A percentile compares a stretch with the other conserved stretches of the same genome.
These are phyloP conservation scores for Calephelis nemesis DNA, from an alignment of 1,140 invertebrate species.

Conservation along the genomic window DNA sequence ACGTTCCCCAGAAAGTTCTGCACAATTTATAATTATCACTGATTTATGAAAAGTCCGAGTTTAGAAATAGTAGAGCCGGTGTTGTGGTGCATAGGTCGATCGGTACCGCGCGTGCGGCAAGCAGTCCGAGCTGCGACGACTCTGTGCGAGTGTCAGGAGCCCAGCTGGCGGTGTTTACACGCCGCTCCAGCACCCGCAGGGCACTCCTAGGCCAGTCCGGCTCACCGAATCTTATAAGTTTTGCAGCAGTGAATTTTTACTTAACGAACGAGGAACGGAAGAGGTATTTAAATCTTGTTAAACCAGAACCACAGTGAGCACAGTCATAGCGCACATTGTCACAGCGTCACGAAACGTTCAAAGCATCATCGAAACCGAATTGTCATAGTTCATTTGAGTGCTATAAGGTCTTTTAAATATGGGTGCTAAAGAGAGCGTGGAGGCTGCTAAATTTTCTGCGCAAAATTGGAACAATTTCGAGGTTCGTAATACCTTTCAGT, in stretches of 20 bases:
- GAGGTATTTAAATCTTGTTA: conserved; percentile 73
- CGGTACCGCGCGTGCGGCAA: conserved; percentile 34
- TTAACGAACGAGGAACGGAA: conserved; percentile 61
- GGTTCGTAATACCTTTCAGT: conserved; percentile 80
- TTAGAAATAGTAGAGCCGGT: conserved; percentile 30
- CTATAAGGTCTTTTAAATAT: conserved; percentile 77
- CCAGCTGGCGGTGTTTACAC: conserved; percentile 72
- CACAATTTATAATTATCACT: conserved; percentile 41
- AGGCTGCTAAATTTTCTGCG: conserved; percentile 85
- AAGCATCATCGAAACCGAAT: conserved; percentile 65
- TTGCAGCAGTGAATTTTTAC: conserved; percentile 71
- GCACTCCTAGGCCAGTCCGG: conserved; percentile 51
- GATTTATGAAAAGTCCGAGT: not conserved
- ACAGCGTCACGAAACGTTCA: conserved; percentile 65
- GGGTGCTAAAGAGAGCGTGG: conserved; percentile 87
- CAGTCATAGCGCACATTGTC: conserved; percentile 66
- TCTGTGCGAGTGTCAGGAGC: conserved; percentile 37
- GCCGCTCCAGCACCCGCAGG: conserved; percentile 53
- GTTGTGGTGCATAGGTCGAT: conserved; percentile 40
- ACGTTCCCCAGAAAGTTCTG: conserved; percentile 52
- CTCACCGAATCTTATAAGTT: conserved; percentile 67
- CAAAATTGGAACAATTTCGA: conserved; percentile 87
- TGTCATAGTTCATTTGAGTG: conserved; percentile 72
- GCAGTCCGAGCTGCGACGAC: conserved; percentile 41
- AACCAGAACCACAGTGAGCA: conserved; percentile 57